Conservation (phyloP, 2,797 vertebrate species). For the Pyrocephalus nanus region DNA sequence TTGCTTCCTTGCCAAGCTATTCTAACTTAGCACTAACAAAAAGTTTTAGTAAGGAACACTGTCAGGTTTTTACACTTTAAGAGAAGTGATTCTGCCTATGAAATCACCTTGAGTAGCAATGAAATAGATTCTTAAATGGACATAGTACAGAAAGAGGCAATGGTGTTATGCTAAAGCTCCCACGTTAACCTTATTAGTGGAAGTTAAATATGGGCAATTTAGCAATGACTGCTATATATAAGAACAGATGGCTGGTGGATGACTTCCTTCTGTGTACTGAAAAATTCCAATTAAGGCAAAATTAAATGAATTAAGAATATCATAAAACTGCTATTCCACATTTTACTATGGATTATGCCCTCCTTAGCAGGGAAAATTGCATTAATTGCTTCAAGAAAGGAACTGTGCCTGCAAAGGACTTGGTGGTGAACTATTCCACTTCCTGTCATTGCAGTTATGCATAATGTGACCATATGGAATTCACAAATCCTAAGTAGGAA, state of each 20-base stretch:
- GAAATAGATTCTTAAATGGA: neutral
- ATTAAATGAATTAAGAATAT: conserved; percentile 59
- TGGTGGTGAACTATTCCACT: conserved; percentile 28
- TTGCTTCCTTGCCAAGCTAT: neutral
- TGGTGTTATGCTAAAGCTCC: conserved; percentile 17
- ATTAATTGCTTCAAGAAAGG: conserved; percentile 52
- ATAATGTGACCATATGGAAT: neutral
- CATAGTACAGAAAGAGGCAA: neutral
- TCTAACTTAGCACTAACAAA: neutral
- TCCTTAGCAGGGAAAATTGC: conserved; percentile 25
- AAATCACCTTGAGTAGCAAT: neutral
- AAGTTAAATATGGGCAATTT: conserved; percentile 59
- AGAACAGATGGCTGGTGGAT: conserved; percentile 53
- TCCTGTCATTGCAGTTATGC: conserved; percentile 5
- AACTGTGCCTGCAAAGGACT: neutral
- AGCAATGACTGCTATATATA: conserved; percentile 6
- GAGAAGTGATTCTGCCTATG: neutral
- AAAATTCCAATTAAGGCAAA: conserved; percentile 56
- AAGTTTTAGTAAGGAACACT: neutral
- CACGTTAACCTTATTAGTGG: neutral
- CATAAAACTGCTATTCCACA: conserved; percentile 41
- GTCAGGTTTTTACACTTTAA: neutral
- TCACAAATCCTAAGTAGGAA: neutral
- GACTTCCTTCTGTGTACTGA: conserved; percentile 54
- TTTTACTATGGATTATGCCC: conserved; percentile 44